A percentile compares a stretch with the other conserved stretches of the same genome.
Conservation (phyloP, 92 coral and sea anemone species). For the Montipora capitata region DNA sequence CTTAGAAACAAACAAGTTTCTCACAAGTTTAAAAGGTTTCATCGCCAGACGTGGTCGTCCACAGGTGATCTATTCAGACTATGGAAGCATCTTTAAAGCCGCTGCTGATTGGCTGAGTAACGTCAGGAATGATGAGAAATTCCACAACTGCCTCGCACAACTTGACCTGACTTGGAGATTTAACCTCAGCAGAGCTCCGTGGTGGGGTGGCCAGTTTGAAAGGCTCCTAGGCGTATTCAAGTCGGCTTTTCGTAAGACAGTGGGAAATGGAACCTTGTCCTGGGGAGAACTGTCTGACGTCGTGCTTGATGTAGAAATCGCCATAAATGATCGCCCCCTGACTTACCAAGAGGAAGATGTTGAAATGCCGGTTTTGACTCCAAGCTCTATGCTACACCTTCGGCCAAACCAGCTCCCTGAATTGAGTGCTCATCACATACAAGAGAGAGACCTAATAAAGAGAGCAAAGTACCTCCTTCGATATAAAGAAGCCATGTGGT, state of each 20-base stretch:
- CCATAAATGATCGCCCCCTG: slow-evolving; percentile 29
- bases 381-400: slow-evolving; percentile 42
- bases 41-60: slow-evolving; percentile 31
- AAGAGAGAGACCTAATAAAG: too few relatives aligned
- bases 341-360: slow-evolving; percentile 34
- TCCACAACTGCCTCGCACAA: slow-evolving; percentile 5
- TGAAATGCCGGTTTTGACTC: slow-evolving; percentile 32
- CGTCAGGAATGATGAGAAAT: slow-evolving; percentile 16
- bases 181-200: slow-evolving; percentile 17
- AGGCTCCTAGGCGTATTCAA: neutral
- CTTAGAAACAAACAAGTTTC: neutral
- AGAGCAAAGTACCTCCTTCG: too few relatives aligned
- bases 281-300: neutral
- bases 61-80: slow-evolving; percentile 11
- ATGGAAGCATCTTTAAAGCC: slow-evolving; percentile 11
- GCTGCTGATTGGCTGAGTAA: slow-evolving; percentile 23
- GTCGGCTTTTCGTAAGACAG: neutral
- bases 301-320: slow-evolving; percentile 22
- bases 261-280: neutral
- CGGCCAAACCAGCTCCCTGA: slow-evolving; percentile 10
- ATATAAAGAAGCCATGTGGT: too few relatives aligned
- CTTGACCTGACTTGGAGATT: slow-evolving; percentile 20
- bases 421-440: neutral
- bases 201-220: slow-evolving; percentile 29
- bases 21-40: slow-evolving; percentile 17